Base-by-base conservation (phyloP, 2,797 vertebrate species). In the Danio kyathit region DNA sequence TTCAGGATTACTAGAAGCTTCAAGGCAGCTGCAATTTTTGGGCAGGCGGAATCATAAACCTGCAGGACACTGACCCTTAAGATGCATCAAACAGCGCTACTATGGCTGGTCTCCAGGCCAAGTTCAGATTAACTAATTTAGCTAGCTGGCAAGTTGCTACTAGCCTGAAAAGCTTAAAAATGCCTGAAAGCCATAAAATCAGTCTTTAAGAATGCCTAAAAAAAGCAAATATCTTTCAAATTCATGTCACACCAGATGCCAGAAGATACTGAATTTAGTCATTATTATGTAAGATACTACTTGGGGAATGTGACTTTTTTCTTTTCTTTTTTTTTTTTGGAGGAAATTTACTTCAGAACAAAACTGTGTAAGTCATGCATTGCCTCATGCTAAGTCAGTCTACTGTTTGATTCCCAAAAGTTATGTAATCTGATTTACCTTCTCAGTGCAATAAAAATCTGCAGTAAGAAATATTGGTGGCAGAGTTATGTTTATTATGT, bases 271-370 rank as follows among this genome's bases (percentile, higher is more conserved):
- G 54, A 64, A 21, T 69, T 6, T 48, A 54, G 6, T 29, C 4
- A 64, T 59, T 64, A 51, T 79, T 38, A 13, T 57, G 52, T 38
- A 80, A 76, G 43, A 63, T 41, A 13, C 38, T 66, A 70, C 49
- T 7, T 12, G 11, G 44, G 12, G 9, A 74, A 40, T 59, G 52
- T 21, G n/a, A 51, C 38, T 46, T 46, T 54, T 54, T 10, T n/a
- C n/a, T n/a, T n/a, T n/a, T n/a, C n/a, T n/a, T 29, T 29, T 29
- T 29, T 29, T 29, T 52, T 51, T 41, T 49, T 51, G 10, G 5
- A 67, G n/a, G 17, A 43, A 11, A 76, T 11, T 11, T 16, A 59
- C 71, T 65, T 57, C 19, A 61, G 59, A 59, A 65, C 43, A 14
- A 43, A 41, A 63, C 14, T 52, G 46, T 49, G 49, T 48, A 76